A percentile compares a stretch with the other conserved stretches of the same genome.
Evolutionary conservation across 2,113 vertebrate species (phyloP).

Genomic region (Copsychus sechellarum): DNA sequence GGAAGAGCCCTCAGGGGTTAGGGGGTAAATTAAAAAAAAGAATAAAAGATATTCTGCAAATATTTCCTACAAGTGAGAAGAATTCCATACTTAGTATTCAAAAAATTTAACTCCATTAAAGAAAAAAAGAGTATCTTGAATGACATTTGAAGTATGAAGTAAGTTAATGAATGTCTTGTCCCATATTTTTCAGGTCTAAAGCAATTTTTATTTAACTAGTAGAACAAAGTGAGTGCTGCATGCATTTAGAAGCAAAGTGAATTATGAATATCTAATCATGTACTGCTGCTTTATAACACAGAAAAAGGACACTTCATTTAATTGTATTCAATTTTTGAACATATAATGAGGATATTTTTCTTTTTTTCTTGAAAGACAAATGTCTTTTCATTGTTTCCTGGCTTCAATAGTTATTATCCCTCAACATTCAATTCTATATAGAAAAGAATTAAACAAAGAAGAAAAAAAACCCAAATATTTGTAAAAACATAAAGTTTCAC

Average conservation of each 20-base stretch:
- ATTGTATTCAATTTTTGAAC: background rate
- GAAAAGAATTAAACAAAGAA: background rate
- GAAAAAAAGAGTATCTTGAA: background rate
- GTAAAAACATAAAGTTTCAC: background rate
- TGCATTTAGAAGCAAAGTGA: background rate
- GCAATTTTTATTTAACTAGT: background rate
- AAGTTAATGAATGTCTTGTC: background rate
- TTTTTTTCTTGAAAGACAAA: background rate
- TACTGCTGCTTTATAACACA: background rate
- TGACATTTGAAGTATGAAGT: background rate
- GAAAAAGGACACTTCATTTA: background rate
- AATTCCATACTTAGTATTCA: background rate
- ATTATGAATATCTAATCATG: background rate
- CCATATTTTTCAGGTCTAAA: background rate
- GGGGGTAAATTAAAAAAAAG: background rate
- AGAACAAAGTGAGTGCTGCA: background rate
- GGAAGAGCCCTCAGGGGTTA: background rate
- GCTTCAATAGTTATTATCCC: background rate
- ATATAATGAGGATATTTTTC: background rate
- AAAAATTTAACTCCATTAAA: background rate
- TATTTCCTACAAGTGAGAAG: background rate
- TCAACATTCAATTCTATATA: background rate
- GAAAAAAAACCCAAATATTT: background rate
- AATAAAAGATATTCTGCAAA: background rate
- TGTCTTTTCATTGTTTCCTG: background rate